Base-by-base conservation (phyloP, 2,888 invertebrate genomes). In the Gari tellinella region DNA sequence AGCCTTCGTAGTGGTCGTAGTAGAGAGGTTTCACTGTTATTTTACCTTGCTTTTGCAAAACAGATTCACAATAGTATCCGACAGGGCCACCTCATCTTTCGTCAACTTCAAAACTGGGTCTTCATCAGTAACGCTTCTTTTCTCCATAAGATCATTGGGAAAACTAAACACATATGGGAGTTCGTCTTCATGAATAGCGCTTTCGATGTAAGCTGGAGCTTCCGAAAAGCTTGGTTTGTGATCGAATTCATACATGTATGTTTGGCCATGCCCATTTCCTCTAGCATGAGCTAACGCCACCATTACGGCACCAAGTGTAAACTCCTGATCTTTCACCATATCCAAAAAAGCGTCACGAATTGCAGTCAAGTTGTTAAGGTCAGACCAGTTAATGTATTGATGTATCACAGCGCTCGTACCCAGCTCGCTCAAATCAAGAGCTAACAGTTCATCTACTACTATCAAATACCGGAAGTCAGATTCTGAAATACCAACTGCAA, bases 121-220 rank as follows among this genome's bases (percentile, higher is more conserved):
- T 4, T 51, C 17, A 14, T 56, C 26, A 43, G 64, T 64, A 12
- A 49, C 57, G 64, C 72, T 61, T 19, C 52, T 52, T 1, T 64
- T 49, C 43, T 61, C 10, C 23, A 31, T 49, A 1, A 31, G 4
- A 31, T 10, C 31, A 31, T 66, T 70, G 5, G 31, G 31, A 23
- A 76, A 76, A 4, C 76, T 72, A 48, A 76, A 68, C 61, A 72
- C 31, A 43, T 64, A 72, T 17, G 51, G 41, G 1, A 76, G 52
- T 10, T 76, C 76, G n/a, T 72, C 65, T 0, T 64, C 72, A 26
- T 64, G 72, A 40, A 66, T 68, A 10, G 72, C 61, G 8, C 76
- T 72, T 14, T 55, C 46, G 2, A 76, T 43, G 68, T 72, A 76
- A 23, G 64, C 55, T 41, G 76, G 72, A 14, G 65, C 70, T 10